Percentiles rank a stretch among this genome's conserved stretches.
Evolutionary conservation across 1,140 invertebrate genomes (phyloP).

Genomic region (Zaprionus inermis): DNA sequence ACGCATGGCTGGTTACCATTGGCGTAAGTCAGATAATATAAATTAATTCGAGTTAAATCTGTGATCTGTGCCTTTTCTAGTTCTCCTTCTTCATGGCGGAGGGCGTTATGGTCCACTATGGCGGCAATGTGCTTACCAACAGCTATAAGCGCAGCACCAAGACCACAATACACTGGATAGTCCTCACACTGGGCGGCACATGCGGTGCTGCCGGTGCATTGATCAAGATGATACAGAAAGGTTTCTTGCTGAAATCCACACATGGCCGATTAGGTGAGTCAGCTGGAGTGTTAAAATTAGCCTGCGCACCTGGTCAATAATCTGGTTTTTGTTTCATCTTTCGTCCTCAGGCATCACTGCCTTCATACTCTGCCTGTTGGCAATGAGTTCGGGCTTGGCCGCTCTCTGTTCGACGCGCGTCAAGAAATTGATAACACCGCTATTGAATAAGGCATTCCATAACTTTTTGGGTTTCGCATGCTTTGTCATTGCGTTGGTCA

Average conservation of each 20-base stretch:
- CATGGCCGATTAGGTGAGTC: conserved; percentile 75
- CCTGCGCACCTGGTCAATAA: background rate
- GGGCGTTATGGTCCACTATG: conserved; percentile 78
- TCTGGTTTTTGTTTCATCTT: conserved; percentile 12
- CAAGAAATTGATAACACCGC: conserved; percentile 64
- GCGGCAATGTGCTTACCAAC: conserved; percentile 69
- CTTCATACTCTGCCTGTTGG: conserved; percentile 63
- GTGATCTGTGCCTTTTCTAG: conserved; percentile 25
- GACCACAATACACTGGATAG: conserved; percentile 79
- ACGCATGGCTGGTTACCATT: conserved; percentile 78
- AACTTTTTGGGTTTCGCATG: conserved; percentile 70
- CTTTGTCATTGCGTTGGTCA: conserved; percentile 71
- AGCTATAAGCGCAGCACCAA: conserved; percentile 67
- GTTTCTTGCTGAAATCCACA: conserved; percentile 53
- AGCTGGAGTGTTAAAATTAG: background rate
- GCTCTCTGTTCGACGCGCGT: conserved; percentile 70
- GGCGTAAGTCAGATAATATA: conserved; percentile 55
- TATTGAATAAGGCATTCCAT: conserved; percentile 76
- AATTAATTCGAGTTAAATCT: background rate
- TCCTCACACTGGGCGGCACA: conserved; percentile 68
- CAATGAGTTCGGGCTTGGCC: conserved; percentile 67
- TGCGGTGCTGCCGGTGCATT: conserved; percentile 71
- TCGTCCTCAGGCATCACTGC: conserved; percentile 61
- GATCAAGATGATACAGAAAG: conserved; percentile 74
- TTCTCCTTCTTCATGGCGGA: conserved; percentile 81